These are phyloP conservation scores for Drosophila elegans DNA, from an alignment of 1,140 invertebrate species.

Conservation along the genomic window DNA sequence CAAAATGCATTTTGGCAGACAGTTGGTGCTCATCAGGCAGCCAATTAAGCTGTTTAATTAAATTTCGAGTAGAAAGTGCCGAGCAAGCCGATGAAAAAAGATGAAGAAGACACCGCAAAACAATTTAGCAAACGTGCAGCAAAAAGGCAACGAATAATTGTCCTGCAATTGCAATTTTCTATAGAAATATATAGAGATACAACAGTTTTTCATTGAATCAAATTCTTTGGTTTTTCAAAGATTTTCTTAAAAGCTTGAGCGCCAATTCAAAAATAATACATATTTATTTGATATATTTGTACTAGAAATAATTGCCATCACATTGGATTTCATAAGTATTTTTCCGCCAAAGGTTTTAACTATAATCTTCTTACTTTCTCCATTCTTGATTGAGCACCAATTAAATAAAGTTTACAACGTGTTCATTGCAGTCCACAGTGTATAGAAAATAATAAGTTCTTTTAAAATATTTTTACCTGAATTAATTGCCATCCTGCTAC, in stretches of 20 bases:
- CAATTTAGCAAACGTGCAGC: conserved; percentile 34
- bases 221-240: neutral
- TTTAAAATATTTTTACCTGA: too few relatives aligned
- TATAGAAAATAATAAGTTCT: too few relatives aligned
- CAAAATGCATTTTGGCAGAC: conserved; percentile 44
- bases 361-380: neutral
- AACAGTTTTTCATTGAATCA: neutral
- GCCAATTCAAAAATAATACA: too few relatives aligned
- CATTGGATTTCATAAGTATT: neutral
- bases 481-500: too few relatives aligned
- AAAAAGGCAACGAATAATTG: conserved; percentile 12
- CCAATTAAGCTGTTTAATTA: conserved; percentile 74
- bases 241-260: too few relatives aligned
- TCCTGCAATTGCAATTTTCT: neutral
- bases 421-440: too few relatives aligned
- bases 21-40: conserved; percentile 60
- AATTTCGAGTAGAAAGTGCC: conserved; percentile 58
- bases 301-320: too few relatives aligned
- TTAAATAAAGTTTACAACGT: too few relatives aligned
- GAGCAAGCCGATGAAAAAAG: conserved; percentile 11
- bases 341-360: neutral
- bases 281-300: too few relatives aligned
- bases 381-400: neutral
- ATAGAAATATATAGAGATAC: neutral
- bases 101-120: conserved; percentile 35